These are phyloP conservation scores for Apostichopus leukothele DNA, from an alignment of 53 echinoderm and acorn worm species.

Conservation along the genomic window DNA sequence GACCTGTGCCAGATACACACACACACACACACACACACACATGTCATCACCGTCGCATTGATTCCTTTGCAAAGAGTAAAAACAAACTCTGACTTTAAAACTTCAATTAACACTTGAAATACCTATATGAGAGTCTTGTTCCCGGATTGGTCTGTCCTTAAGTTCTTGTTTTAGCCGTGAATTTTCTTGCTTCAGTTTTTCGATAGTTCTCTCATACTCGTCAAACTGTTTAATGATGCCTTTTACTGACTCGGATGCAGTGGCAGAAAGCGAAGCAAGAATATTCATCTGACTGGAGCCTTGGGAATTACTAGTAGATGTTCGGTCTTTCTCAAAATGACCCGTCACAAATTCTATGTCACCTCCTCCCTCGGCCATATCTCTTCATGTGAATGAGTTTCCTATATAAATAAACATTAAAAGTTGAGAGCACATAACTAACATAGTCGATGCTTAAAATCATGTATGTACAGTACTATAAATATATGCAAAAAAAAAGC, in stretches of 20 bases:
- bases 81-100: background rate
- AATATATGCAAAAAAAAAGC: too few species aligned
- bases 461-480: too few species aligned
- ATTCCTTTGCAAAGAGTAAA: too few species aligned
- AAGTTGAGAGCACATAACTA: too few species aligned
- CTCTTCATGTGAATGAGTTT: background rate
- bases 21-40: too few species aligned
- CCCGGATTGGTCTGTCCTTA: background rate
- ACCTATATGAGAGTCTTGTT: too few species aligned
- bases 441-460: too few species aligned
- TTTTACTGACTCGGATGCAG: background rate
- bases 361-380: background rate
- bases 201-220: background rate
- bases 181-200: background rate
- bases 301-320: too few species aligned
- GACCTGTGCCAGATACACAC: too few species aligned
- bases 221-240: background rate
- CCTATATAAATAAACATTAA: too few species aligned
- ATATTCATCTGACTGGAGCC: too few species aligned
- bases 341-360: background rate
- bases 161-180: background rate
- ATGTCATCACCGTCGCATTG: too few species aligned
- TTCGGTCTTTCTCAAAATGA: background rate
- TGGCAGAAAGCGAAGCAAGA: background rate
- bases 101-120: background rate